Base-by-base conservation (phyloP, 2,888 invertebrate genomes). In the Calephelis perditalis region DNA sequence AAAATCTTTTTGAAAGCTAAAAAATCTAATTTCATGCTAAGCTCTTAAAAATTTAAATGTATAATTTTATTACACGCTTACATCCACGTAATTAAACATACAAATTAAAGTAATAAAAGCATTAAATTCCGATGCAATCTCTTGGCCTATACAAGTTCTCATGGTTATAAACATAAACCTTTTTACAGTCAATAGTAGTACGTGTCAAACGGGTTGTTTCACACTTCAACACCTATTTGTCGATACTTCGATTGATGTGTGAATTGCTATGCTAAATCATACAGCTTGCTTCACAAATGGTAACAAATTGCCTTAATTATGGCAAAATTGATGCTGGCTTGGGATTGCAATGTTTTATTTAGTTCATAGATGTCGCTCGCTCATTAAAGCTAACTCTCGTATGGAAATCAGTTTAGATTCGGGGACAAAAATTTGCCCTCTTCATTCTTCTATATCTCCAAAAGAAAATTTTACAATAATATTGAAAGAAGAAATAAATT, bases 191-290 rank as follows among this genome's bases (percentile, higher is more conserved):
- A 72, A 64, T 68, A 64, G 77, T 62, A 62, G 65, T 73, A 74
- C 72, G 79, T 79, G 79, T 80, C 75, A 79, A 78, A 76, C 71
- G 69, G 75, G 69, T 71, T 73, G 69, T 76, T 80, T 79, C 75
- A 82, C 78, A 81, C 79, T 77, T 84, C 79, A 70, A 68, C 75
- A 77, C 75, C 74, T 77, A 80, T 85, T 86, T 84, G 84, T 83
- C 74, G 65, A 73, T 72, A 73, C 68, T 72, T 74, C 76, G 75
- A 79, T 69, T 71, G 74, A 75, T 71, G 82, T 86, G 85, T 81
- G 76, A 84, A 84, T 69, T 77, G 78, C 77, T 78, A 69, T 78
- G 74, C 64, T 63, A 67, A 66, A 67, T 63, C 66, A 64, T 69
- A 71, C 64, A 72, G 52, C 69, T 62, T 63, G 64, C 61, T 68